Evolutionary conservation across 2,797 vertebrate genomes (phyloP).

Genomic region (Anas bernieri): DNA sequence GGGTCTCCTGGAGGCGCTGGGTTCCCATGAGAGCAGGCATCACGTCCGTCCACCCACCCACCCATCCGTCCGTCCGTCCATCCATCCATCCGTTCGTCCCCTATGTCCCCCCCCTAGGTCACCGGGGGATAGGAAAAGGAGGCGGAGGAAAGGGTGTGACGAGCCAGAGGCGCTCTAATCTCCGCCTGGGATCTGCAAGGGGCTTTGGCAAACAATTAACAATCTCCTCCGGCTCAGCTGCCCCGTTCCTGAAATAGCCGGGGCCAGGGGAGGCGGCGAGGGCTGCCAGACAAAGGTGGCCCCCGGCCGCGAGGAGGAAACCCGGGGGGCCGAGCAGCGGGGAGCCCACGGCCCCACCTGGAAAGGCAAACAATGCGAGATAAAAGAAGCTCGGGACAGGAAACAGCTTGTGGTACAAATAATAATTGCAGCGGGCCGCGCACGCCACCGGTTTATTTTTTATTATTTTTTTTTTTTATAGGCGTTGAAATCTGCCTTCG

Average conservation of each 20-base stretch:
- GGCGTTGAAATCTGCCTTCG: background rate
- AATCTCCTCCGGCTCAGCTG: slow-evolving; percentile 78
- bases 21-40: too few relatives aligned
- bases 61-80: too few relatives aligned
- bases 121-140: background rate
- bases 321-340: slow-evolving; percentile 67
- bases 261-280: slow-evolving; percentile 15
- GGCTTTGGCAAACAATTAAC: slow-evolving; percentile 79
- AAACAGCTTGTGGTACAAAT: slow-evolving; percentile 72
- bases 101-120: background rate
- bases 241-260: slow-evolving; percentile 79
- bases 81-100: background rate
- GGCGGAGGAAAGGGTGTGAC: slow-evolving; percentile 22
- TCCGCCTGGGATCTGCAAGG: slow-evolving; percentile 67
- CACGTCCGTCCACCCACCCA: too few relatives aligned
- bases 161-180: background rate
- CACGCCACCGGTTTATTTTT: background rate
- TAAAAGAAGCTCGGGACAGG: slow-evolving; percentile 74
- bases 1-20: too few relatives aligned
- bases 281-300: slow-evolving; percentile 75
- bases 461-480: background rate
- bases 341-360: slow-evolving; percentile 70
- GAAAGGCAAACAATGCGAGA: slow-evolving; percentile 62
- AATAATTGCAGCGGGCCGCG: slow-evolving; percentile 63
- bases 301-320: slow-evolving; percentile 27